These are phyloP conservation scores for Protophormia terraenovae DNA, from an alignment of 2,888 invertebrate genomes.

Conservation along the genomic window DNA sequence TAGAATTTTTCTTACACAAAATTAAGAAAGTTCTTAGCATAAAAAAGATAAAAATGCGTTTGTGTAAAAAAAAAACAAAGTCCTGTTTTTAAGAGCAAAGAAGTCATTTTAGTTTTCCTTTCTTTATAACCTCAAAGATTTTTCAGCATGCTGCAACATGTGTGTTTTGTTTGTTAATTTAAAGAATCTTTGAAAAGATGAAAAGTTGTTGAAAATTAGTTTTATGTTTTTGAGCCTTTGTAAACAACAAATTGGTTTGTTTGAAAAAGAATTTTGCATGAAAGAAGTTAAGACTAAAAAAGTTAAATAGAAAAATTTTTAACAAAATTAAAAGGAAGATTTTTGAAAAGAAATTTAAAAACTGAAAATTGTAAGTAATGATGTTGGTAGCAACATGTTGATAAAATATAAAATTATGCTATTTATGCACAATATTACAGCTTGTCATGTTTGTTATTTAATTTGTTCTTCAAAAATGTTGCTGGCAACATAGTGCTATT, in stretches of 20 bases:
- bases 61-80: neutral
- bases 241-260: neutral
- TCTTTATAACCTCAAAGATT: constrained; percentile 4
- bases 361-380: no score
- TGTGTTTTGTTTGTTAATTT: neutral
- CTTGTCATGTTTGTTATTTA: no score
- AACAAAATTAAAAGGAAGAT: no score
- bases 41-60: neutral
- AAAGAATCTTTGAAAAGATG: neutral
- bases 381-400: neutral
- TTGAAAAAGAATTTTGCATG: neutral
- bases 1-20: constrained; percentile 4
- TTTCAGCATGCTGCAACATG: constrained; percentile 15
- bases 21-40: constrained; percentile 24
- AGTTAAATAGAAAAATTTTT: no score
- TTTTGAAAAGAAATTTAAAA: no score
- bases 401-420: neutral
- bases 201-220: constrained; percentile 20
- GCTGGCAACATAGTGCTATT: neutral
- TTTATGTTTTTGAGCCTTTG: neutral
- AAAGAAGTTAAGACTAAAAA: neutral
- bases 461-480: neutral
- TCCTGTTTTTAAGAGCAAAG: neutral
- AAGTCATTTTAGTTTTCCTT: constrained; percentile 20
- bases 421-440: no score